Evolutionary conservation across 2,797 vertebrate species (phyloP), one percentile per base, ranked within the genome.

Genomic region (Takifugu rubripes): DNA sequence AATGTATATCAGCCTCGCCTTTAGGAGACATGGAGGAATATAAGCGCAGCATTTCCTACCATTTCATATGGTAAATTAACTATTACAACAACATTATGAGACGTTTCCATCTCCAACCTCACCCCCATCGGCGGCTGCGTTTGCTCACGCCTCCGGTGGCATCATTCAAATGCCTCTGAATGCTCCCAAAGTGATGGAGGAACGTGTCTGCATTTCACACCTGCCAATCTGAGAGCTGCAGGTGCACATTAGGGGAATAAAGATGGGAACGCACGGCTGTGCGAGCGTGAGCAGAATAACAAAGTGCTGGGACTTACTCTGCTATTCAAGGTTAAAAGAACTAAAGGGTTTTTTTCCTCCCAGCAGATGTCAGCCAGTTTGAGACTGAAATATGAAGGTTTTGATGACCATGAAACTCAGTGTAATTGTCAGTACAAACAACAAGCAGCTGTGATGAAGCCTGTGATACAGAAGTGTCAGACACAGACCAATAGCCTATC

Each of bases 141-240:
- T 60, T 44, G 54, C 60, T 66, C 52, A 58, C 61, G 58, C 67
- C 66, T 46, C 49, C 54, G 63, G 76, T 68, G 66, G 73, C 65
- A 66, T 69, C 68, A 69, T 66, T 78, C 68, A 74, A 68, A 76
- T 52, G 59, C 64, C 70, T 56, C 69, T n/a, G 44, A 77, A 79
- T 52, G 60, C 49, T 62, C 56, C 29, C 54, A 61, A 66, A 70
- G 67, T 74, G 69, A 68, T 56, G 71, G 46, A 49, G 70, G 68
- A 79, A 74, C 79, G 77, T 75, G 64, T 70, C 66, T 54, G 48
- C 52, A 76, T 70, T 74, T 76, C 75, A 66, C 71, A 81, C 65
- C 78, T 75, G 82, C 56, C 79, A 81, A 68, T 82, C 82, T 78
- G 56, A 9, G 60, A 69, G 63, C 63, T 73, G 68, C 71, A 81